These are phyloP conservation scores for Hirtodrosophila trivittata DNA, from an alignment of 2,888 invertebrate genomes.

Conservation along the genomic window DNA sequence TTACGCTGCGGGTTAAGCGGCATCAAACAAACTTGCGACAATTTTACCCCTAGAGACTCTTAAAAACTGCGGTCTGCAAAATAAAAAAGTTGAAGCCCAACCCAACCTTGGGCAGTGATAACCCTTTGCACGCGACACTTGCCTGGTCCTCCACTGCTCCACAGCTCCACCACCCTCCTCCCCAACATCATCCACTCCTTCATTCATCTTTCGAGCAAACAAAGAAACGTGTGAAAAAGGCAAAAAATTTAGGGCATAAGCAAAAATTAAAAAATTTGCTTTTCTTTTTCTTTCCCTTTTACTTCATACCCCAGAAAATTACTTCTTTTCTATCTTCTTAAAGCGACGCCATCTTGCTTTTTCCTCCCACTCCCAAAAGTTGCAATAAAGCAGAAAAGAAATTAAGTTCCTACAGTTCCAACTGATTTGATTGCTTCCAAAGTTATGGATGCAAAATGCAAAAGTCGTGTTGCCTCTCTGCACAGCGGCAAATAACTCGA, in stretches of 20 bases:
- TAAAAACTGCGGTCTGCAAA: conserved; percentile 59
- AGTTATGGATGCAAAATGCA: conserved; percentile 74
- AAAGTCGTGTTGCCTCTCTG: conserved; percentile 62
- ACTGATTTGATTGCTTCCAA: conserved; percentile 53
- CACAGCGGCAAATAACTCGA: conserved; percentile 13
- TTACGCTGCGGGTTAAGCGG: conserved; percentile 74
- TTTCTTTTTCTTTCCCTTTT: conserved; percentile 5
- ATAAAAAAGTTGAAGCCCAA: conserved; percentile 28
- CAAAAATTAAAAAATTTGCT: conserved; percentile 21
- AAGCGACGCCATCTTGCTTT: conserved; percentile 48
- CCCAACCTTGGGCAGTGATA: conserved; percentile 34
- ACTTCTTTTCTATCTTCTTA: conserved; percentile 4
- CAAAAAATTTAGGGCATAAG: conserved; percentile 34
- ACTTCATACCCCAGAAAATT: background rate
- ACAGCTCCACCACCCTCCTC: background rate
- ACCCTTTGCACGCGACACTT: conserved; percentile 59
- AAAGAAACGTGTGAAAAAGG: conserved; percentile 73
- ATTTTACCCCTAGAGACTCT: conserved; percentile 41
- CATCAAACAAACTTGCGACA: conserved; percentile 61
- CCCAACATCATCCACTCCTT: background rate
- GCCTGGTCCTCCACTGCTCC: conserved; percentile 3
- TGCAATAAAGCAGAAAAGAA: conserved; percentile 10
- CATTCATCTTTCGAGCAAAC: conserved; percentile 46
- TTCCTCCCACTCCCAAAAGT: conserved; percentile 25
- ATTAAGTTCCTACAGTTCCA: conserved; percentile 25